phyloP scores from a whole-genome alignment of 35 echinoderm and acorn worm species.

The Lytechinus variegatus region DNA sequence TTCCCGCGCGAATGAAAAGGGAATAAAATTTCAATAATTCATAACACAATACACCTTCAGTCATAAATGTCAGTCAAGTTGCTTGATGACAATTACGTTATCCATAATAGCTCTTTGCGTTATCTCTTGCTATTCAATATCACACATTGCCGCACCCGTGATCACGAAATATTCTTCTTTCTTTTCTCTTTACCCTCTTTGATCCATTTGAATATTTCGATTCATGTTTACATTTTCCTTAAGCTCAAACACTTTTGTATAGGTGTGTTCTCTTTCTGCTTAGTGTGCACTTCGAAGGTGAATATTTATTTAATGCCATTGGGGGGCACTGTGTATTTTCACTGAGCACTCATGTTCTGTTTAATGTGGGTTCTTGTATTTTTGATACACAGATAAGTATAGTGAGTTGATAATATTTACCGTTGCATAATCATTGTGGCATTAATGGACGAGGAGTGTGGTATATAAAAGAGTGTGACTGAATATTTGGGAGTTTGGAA shows the following conservation, averaged over 20 bases:
- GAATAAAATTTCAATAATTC: neutral
- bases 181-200: neutral
- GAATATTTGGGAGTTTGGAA: too few species aligned
- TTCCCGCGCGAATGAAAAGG: neutral
- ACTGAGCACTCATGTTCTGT: neutral
- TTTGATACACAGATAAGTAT: neutral
- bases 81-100: neutral
- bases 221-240: neutral
- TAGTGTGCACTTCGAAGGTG: neutral
- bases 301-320: neutral
- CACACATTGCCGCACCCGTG: neutral
- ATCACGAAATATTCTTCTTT: neutral
- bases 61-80: neutral
- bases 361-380: neutral
- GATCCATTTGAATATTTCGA: too few species aligned
- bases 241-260: neutral
- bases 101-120: too few species aligned
- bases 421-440: too few species aligned
- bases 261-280: neutral
- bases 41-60: neutral
- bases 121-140: neutral
- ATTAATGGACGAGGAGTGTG: too few species aligned
- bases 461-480: too few species aligned
- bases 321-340: neutral
- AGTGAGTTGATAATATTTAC: neutral